Percentiles rank a stretch among this genome's conserved stretches.
Evolutionary conservation across 2,888 invertebrate species (phyloP).

Genomic region (Cosmorhoe ocellata): DNA sequence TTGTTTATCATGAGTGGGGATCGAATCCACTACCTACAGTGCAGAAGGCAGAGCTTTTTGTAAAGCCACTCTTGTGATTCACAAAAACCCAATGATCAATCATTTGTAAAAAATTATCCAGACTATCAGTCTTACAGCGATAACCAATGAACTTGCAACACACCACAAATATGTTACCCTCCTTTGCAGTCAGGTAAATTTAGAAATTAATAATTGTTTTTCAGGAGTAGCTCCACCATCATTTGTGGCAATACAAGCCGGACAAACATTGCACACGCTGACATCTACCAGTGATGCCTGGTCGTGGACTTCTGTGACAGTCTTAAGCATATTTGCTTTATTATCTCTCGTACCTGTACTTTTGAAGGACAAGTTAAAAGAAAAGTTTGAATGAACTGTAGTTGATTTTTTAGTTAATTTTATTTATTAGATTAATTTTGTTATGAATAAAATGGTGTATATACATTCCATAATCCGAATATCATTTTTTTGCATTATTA

Average conservation of each 20-base stretch:
- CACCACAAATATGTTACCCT: too few species aligned
- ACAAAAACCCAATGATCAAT: too few species aligned
- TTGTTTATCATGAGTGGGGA: too few species aligned
- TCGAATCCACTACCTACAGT: too few species aligned
- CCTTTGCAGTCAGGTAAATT: too few species aligned
- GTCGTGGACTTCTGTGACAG: constrained; percentile 92
- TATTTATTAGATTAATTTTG: constrained; percentile 42
- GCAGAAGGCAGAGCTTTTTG: too few species aligned
- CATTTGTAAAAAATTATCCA: too few species aligned
- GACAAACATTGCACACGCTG: constrained; percentile 96
- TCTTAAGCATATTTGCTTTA: constrained; percentile 90
- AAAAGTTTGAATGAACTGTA: constrained; percentile 87
- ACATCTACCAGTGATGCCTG: constrained; percentile 94
- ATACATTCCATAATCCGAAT: constrained; percentile 60
- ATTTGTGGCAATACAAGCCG: constrained; percentile 98
- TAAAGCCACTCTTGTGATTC: too few species aligned
- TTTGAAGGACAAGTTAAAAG: constrained; percentile 89
- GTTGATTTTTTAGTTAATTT: constrained; percentile 59
- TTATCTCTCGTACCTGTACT: constrained; percentile 94
- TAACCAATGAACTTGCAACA: too few species aligned
- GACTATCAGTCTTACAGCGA: too few species aligned
- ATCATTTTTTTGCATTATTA: constrained; percentile 29
- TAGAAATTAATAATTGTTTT: constrained; percentile 33
- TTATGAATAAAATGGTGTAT: constrained; percentile 59
- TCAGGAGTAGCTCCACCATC: constrained; percentile 98